A percentile compares a stretch with the other conserved stretches of the same genome.
Evolutionary conservation across 1,140 invertebrate species (phyloP).

Genomic region (Melanaphis sacchari): DNA sequence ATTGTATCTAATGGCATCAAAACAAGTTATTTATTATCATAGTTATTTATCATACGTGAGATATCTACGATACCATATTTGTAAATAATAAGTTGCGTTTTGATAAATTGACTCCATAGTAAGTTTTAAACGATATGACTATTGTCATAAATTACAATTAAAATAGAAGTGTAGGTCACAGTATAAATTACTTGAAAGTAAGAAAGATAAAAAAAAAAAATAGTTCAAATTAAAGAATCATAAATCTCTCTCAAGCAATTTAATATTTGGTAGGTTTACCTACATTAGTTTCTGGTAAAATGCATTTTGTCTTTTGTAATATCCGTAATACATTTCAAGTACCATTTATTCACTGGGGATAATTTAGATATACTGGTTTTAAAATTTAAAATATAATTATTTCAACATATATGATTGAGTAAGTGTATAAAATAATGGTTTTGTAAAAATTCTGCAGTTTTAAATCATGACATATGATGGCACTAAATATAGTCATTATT

Average conservation of each 20-base stretch:
- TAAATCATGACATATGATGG: background rate
- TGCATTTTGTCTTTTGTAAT: background rate
- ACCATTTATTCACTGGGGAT: background rate
- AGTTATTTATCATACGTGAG: background rate
- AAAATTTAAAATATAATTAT: background rate
- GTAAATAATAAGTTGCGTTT: background rate
- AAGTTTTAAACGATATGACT: slow-evolving; percentile 1
- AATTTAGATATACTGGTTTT: background rate
- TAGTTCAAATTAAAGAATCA: slow-evolving; percentile 15
- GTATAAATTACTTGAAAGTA: background rate
- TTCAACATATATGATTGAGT: background rate
- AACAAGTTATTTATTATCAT: background rate
- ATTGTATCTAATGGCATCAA: slow-evolving; percentile 5
- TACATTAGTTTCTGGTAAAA: background rate
- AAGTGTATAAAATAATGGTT: background rate
- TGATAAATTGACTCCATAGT: slow-evolving; percentile 4
- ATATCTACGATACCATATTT: slow-evolving; percentile 5
- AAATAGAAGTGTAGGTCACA: background rate
- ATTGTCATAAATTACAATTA: slow-evolving; percentile 17
- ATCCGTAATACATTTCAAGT: background rate
- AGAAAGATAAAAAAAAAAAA: background rate
- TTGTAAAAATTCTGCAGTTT: background rate
- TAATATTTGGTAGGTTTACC: background rate
- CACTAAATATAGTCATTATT: background rate
- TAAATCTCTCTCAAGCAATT: background rate